A percentile compares a stretch with the other conserved stretches of the same genome.
Conservation (phyloP, 2,888 invertebrate species). For the Amiota communis region DNA sequence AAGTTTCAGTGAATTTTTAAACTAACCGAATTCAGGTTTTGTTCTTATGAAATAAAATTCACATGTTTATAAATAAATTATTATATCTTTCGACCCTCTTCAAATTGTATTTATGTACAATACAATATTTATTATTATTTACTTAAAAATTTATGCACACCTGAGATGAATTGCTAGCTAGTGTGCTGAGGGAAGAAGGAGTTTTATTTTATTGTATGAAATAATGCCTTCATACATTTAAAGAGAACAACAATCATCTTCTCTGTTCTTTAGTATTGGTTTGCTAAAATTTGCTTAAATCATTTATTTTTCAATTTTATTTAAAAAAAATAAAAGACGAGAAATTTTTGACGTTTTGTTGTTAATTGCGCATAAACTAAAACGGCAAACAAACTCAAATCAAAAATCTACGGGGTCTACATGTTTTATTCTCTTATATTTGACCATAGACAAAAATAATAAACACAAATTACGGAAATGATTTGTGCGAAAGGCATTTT, state of each 20-base stretch:
- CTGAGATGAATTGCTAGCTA: too few species aligned
- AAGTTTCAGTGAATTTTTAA: too few species aligned
- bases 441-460: too few species aligned
- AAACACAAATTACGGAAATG: constrained; percentile 13
- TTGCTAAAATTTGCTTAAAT: neutral
- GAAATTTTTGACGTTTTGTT: constrained; percentile 3
- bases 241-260: neutral
- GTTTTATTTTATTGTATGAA: too few species aligned
- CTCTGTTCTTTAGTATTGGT: neutral
- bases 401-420: too few species aligned
- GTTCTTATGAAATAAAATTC: too few species aligned
- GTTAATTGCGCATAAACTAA: constrained; percentile 18
- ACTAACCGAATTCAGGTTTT: too few species aligned
- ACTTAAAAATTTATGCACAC: neutral
- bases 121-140: neutral
- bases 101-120: neutral
- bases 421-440: too few species aligned
- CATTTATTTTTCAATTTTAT: neutral
- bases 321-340: neutral
- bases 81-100: too few species aligned
- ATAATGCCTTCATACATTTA: too few species aligned
- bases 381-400: neutral
- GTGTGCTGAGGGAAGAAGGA: too few species aligned
- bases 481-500: constrained; percentile 15
- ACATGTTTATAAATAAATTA: too few species aligned